These are phyloP conservation scores for Sabatieria punctata DNA, from an alignment of 2,888 invertebrate genomes.

Conservation along the genomic window DNA sequence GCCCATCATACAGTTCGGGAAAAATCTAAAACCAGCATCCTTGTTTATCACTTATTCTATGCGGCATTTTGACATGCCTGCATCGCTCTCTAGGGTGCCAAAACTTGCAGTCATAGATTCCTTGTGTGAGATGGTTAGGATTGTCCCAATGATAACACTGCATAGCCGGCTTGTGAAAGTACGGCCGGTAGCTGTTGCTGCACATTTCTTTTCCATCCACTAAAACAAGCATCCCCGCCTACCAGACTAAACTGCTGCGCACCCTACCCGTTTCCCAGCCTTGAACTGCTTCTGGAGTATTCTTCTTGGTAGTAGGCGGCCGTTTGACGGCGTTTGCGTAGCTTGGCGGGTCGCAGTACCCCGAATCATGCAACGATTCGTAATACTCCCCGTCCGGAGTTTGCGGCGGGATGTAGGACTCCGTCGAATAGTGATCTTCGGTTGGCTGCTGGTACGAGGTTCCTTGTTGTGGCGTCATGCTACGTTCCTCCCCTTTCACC, in stretches of 20 bases:
- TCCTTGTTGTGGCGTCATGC: no score
- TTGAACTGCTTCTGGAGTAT: background rate
- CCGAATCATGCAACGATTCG: background rate
- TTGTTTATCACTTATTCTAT: background rate
- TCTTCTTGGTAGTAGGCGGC: background rate
- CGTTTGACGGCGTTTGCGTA: background rate
- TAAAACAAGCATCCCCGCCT: background rate
- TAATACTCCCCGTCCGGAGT: background rate
- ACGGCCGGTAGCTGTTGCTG: background rate
- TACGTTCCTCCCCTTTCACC: no score
- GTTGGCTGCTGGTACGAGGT: background rate
- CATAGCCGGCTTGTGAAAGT: conserved; percentile 1
- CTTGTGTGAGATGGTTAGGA: background rate
- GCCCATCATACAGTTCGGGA: conserved; percentile 1
- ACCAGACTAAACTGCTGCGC: no score
- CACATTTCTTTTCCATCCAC: background rate
- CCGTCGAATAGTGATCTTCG: background rate
- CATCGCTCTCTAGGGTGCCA: conserved; percentile 1
- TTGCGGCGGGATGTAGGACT: background rate
- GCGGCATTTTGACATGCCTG: no score
- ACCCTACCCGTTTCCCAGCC: background rate
- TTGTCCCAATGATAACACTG: conserved; percentile 3
- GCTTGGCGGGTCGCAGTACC: background rate
- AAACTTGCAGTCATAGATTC: background rate
- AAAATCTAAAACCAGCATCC: background rate